Percentiles rank a stretch among this genome's conserved stretches.
These are phyloP conservation scores for Mizuhopecten yessoensis DNA, from an alignment of 1,140 invertebrate species.

Conservation along the genomic window DNA sequence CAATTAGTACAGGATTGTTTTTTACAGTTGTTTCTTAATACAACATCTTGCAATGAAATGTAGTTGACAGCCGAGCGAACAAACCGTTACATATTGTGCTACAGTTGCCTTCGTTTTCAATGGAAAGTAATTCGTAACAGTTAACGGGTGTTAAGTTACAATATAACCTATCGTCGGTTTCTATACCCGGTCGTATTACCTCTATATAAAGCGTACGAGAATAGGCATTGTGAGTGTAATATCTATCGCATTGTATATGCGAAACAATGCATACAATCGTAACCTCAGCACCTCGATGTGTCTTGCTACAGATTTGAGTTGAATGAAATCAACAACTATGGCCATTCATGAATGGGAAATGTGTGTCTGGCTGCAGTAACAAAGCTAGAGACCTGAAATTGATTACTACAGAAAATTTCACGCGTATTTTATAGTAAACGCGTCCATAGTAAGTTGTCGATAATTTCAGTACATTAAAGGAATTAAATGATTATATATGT, in stretches of 20 bases:
- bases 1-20: not conserved
- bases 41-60: not conserved
- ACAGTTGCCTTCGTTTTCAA: not conserved
- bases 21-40: not conserved
- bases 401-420: slow-evolving; percentile 18
- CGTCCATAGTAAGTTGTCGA: not conserved
- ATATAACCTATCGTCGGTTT: not conserved
- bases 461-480: not conserved
- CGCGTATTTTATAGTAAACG: slow-evolving; percentile 21
- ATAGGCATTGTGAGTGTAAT: not conserved
- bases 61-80: not conserved
- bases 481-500: not conserved
- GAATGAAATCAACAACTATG: slow-evolving; percentile 39
- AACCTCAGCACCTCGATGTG: not conserved
- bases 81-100: slow-evolving; percentile 26
- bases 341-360: slow-evolving; percentile 24
- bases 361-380: not conserved
- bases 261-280: slow-evolving; percentile 33
- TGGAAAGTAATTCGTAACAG: not conserved
- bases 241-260: not conserved
- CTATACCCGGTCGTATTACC: not conserved
- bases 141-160: not conserved
- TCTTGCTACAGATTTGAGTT: not conserved
- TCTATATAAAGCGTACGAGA: not conserved
- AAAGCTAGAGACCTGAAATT: not conserved